Evolutionary conservation across 2,113 vertebrate species (phyloP), one percentile per base, ranked within the genome.

Genomic region (Cochlearius cochlearius): DNA sequence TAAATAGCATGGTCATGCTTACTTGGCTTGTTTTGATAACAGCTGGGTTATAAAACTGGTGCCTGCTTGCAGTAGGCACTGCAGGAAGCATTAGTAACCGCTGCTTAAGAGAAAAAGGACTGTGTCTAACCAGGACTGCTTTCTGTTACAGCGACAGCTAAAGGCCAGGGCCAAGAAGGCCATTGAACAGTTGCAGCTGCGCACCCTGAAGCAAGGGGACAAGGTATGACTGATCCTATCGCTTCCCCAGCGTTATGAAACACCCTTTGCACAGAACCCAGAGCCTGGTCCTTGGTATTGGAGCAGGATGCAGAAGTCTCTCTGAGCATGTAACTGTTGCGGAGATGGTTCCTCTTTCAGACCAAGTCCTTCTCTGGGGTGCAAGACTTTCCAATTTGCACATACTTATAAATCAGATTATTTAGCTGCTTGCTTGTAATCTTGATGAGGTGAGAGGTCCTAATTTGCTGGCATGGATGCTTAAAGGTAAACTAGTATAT

Each of bases 131-230:
- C 49, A 47, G 80, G 62, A 10, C 29, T 8, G 12, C 55, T 93
- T 79, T 98, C 80, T 97, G 17, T 56, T 97, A 41, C 98, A 99
- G 98, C 98, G 81, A 92, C 98, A 88, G 60, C 98, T 99, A 81
- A 99, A 99, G 95, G 98, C 97, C 11, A 98, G 98, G 96, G 99
- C 99, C 5, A 99, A 99, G 97, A 99, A 98, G 73, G 99, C 99
- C 12, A 99, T 99, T 17, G 91, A 97, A n/a, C 98, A 96, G 43
- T 98, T 99, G 74, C 94, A 98, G 52, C 97, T 99, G 15, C 99
- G 99, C 49, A 99, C 98, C 3, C 96, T 99, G 91, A 99, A 98
- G 93, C 97, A 98, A 76, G 98, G 97, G 45, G 99, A 99, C 78
- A 98, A 99, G 98, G 99, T 99, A 96, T 34, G 78, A 56, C 63